A percentile compares a stretch with the other conserved stretches of the same genome.
phyloP scores from a whole-genome alignment of 2,797 vertebrate genomes.

The Micropoecilia bifurca region DNA sequence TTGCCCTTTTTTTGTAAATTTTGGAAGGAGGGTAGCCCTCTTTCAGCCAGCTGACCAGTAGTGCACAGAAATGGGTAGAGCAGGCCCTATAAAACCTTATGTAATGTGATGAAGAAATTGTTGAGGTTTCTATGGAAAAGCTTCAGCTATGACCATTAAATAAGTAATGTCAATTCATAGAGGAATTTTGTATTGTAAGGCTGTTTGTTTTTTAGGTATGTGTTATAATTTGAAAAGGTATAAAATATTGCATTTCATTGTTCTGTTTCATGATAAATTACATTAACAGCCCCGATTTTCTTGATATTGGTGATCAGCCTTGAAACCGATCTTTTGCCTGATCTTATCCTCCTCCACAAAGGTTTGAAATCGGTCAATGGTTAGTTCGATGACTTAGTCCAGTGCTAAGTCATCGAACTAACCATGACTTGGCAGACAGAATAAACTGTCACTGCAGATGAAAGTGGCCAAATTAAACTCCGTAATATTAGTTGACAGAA shows the following conservation, averaged over 20 bases:
- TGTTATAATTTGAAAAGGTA: not conserved
- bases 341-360: not conserved
- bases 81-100: not conserved
- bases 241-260: not conserved
- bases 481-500: slow-evolving; percentile 22
- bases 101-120: not conserved
- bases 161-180: not conserved
- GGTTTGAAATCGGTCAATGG: not conserved
- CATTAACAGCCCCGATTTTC: not conserved
- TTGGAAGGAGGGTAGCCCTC: not conserved
- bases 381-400: too few relatives aligned
- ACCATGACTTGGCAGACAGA: not conserved
- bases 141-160: not conserved
- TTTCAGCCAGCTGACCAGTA: not conserved
- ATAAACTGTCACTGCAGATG: not conserved
- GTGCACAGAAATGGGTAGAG: not conserved
- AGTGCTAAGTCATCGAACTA: not conserved
- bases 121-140: not conserved
- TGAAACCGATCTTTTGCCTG: not conserved
- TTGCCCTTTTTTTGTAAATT: not conserved
- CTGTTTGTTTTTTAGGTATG: not conserved
- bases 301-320: not conserved
- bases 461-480: not conserved
- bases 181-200: not conserved
- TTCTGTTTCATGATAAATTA: not conserved